phyloP scores from a whole-genome alignment of 2,797 vertebrate species.

The Garrulus glandarius region DNA sequence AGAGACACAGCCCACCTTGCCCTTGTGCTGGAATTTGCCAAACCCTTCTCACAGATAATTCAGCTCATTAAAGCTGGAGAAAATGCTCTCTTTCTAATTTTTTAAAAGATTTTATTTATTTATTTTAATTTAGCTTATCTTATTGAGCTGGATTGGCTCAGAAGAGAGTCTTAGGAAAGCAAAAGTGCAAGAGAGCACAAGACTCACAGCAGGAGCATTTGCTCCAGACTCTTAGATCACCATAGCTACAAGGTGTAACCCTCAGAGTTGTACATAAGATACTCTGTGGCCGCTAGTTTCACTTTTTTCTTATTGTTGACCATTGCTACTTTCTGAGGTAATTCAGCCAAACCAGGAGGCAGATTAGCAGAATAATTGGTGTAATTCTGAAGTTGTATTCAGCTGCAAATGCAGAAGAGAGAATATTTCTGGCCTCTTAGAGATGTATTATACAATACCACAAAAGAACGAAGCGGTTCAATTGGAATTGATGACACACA shows the following conservation, averaged over 20 bases:
- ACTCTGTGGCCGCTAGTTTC: not conserved
- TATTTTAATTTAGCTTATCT: not conserved
- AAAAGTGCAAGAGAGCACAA: not conserved
- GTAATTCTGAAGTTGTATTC: not conserved
- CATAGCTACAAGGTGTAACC: not conserved
- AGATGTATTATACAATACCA: not conserved
- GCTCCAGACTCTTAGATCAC: not conserved
- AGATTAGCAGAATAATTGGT: not conserved
- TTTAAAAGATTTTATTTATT: not conserved
- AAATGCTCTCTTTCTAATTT: not conserved
- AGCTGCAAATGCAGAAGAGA: not conserved
- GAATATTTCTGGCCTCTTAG: not conserved
- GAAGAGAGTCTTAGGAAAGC: not conserved
- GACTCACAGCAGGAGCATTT: not conserved
- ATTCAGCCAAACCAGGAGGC: not conserved
- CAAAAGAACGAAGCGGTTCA: not conserved
- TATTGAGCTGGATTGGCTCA: not conserved
- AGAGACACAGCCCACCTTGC: not conserved
- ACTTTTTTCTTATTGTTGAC: not conserved
- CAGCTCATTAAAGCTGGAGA: not conserved
- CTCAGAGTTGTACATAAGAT: not conserved
- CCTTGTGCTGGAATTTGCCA: not conserved
- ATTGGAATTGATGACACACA: constrained; percentile 16
- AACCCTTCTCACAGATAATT: not conserved
- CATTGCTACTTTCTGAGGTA: not conserved